phyloP scores from a whole-genome alignment of 2,888 invertebrate species.

The Ditula angustiorana region DNA sequence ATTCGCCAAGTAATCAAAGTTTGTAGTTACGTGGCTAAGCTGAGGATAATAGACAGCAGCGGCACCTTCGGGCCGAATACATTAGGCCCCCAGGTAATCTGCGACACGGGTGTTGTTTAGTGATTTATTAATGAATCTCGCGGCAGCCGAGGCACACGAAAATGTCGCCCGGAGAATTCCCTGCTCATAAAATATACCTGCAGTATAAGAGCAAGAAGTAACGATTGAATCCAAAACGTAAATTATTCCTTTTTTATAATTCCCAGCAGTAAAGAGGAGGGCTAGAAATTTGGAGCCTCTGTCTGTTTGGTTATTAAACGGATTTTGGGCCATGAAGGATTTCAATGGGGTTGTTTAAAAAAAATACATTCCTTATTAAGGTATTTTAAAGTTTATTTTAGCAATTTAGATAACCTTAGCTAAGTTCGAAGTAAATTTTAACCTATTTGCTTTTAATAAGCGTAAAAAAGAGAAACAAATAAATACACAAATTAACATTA shows the following conservation, averaged over 20 bases:
- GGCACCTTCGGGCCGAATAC: slow-evolving; percentile 63
- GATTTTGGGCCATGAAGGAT: too few species aligned
- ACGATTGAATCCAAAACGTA: slow-evolving; percentile 18
- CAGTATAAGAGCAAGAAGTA: slow-evolving; percentile 20
- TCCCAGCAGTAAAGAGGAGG: too few species aligned
- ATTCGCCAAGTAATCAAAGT: slow-evolving; percentile 76
- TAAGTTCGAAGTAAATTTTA: too few species aligned
- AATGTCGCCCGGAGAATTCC: slow-evolving; percentile 26
- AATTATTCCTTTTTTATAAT: neutral
- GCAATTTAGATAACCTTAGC: too few species aligned
- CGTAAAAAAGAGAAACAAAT: too few species aligned
- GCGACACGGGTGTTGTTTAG: slow-evolving; percentile 61
- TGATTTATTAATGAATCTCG: slow-evolving; percentile 59
- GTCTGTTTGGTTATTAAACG: too few species aligned
- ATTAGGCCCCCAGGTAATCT: slow-evolving; percentile 53
- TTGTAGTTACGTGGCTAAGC: slow-evolving; percentile 66
- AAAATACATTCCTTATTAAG: too few species aligned
- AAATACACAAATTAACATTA: too few species aligned
- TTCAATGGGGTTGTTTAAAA: too few species aligned
- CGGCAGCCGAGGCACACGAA: slow-evolving; percentile 14
- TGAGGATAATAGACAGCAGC: slow-evolving; percentile 68
- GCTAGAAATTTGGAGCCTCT: too few species aligned
- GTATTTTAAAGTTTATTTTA: too few species aligned
- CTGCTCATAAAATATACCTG: slow-evolving; percentile 27
- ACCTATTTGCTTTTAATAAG: too few species aligned